Percentiles rank a stretch among this genome's conserved stretches.
Evolutionary conservation across 2,888 invertebrate genomes (phyloP).

Genomic region (Cataglyphis altisquamis): DNA sequence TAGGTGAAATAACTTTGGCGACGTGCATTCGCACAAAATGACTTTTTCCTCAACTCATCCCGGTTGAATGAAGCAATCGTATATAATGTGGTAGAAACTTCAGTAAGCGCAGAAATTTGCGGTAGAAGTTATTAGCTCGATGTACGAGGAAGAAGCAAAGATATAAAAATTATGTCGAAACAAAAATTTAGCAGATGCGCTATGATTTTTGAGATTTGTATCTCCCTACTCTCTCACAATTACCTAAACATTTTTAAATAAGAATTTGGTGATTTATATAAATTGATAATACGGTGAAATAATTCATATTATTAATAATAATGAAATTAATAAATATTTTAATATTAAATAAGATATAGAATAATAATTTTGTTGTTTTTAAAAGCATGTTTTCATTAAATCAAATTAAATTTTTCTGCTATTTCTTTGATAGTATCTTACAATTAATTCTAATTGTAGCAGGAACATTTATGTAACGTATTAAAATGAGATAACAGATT

Average conservation of each 20-base stretch:
- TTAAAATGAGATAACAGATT: too few relatives aligned
- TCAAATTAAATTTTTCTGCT: neutral
- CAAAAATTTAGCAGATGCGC: neutral
- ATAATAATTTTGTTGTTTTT: neutral
- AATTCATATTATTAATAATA: too few relatives aligned
- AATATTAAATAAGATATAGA: too few relatives aligned
- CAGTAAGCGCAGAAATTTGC: neutral
- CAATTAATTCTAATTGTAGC: neutral
- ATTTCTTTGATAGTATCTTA: neutral
- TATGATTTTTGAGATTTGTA: neutral
- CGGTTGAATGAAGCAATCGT: constrained; percentile 14
- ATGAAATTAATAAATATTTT: too few relatives aligned
- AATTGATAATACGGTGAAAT: too few relatives aligned
- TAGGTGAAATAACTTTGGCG: neutral
- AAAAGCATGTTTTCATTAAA: neutral
- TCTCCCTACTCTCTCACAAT: neutral
- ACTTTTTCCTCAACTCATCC: neutral
- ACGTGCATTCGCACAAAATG: neutral
- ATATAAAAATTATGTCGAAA: neutral
- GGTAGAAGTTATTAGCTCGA: neutral
- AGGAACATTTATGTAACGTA: too few relatives aligned
- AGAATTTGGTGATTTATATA: neutral
- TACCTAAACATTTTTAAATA: neutral
- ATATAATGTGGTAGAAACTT: neutral
- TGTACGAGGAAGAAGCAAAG: neutral